Conservation (phyloP, 92 coral and sea anemone genomes). For the Isaurus tuberculatus region DNA sequence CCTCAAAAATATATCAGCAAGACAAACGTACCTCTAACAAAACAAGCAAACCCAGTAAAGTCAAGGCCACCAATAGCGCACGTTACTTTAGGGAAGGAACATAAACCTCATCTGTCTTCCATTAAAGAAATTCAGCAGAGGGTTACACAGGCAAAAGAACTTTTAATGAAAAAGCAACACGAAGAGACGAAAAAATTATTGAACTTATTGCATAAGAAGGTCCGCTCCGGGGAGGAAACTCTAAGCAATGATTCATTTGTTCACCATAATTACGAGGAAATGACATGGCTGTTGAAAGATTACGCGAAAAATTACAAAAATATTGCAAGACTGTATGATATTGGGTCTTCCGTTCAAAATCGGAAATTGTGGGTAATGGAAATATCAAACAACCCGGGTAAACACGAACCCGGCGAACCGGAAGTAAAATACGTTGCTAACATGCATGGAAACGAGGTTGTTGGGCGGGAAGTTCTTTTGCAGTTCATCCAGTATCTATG, state of each 20-base stretch:
- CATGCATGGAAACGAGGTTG: slow-evolving; percentile 95
- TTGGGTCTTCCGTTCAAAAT: slow-evolving; percentile 94
- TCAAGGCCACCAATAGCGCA: not conserved
- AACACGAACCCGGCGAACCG: slow-evolving; percentile 84
- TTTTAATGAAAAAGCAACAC: slow-evolving; percentile 43
- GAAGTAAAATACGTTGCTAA: slow-evolving; percentile 91
- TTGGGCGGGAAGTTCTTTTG: slow-evolving; percentile 83
- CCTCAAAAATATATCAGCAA: slow-evolving; percentile 37
- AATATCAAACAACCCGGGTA: slow-evolving; percentile 86
- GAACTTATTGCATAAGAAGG: slow-evolving; percentile 37
- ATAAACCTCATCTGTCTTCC: slow-evolving; percentile 21
- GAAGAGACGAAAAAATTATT: slow-evolving; percentile 36
- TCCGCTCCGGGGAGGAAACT: slow-evolving; percentile 51
- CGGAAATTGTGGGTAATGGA: slow-evolving; percentile 97
- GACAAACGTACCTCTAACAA: not conserved
- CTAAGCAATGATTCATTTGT: slow-evolving; percentile 74
- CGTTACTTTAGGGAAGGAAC: not conserved
- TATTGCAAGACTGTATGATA: slow-evolving; percentile 80
- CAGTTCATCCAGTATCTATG: slow-evolving; percentile 88
- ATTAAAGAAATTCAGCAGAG: slow-evolving; percentile 66
- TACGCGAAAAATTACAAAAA: slow-evolving; percentile 78
- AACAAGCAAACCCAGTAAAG: slow-evolving; percentile 22
- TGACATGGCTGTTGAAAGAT: slow-evolving; percentile 96
- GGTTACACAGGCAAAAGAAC: slow-evolving; percentile 49
- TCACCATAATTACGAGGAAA: slow-evolving; percentile 97